These are phyloP conservation scores for Megalurothrips usitatus DNA, from an alignment of 2,888 invertebrate genomes.

Conservation along the genomic window DNA sequence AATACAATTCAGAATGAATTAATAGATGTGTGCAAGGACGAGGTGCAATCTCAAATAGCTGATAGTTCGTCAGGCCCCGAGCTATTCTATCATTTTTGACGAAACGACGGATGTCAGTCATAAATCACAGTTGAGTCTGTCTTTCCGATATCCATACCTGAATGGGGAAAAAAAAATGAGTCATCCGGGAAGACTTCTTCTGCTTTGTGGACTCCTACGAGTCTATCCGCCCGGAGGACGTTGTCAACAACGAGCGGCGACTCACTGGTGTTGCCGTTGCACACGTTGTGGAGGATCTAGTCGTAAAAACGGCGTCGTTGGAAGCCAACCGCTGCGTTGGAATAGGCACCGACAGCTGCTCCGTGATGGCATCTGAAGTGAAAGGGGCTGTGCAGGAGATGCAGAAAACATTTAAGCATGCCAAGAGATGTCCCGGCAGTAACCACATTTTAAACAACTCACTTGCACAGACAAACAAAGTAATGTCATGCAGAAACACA, in stretches of 20 bases:
- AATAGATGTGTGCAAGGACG: constrained; percentile 38
- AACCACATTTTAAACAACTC: constrained; percentile 41
- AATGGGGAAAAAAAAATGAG: background rate
- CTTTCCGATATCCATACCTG: background rate
- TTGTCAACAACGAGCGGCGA: constrained; percentile 36
- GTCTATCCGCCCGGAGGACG: constrained; percentile 28
- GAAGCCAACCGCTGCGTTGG: constrained; percentile 39
- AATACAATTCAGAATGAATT: constrained; percentile 41
- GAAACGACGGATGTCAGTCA: background rate
- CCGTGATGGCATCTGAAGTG: constrained; percentile 40
- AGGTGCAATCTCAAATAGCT: constrained; percentile 38
- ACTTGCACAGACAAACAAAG: constrained; percentile 38
- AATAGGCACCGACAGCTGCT: constrained; percentile 41
- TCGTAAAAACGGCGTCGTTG: constrained; percentile 36
- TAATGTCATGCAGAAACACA: constrained; percentile 37
- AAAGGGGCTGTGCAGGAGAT: constrained; percentile 41
- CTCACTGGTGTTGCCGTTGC: constrained; percentile 38
- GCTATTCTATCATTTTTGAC: background rate
- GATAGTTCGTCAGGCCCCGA: constrained; percentile 32
- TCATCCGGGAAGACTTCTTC: background rate
- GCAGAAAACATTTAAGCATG: constrained; percentile 37
- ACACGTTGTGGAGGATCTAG: constrained; percentile 36
- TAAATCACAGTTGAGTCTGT: background rate
- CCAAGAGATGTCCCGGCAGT: constrained; percentile 39
- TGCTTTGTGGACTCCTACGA: background rate